These are phyloP conservation scores for Parnassius apollo DNA, from an alignment of 2,888 invertebrate genomes.

Conservation along the genomic window DNA sequence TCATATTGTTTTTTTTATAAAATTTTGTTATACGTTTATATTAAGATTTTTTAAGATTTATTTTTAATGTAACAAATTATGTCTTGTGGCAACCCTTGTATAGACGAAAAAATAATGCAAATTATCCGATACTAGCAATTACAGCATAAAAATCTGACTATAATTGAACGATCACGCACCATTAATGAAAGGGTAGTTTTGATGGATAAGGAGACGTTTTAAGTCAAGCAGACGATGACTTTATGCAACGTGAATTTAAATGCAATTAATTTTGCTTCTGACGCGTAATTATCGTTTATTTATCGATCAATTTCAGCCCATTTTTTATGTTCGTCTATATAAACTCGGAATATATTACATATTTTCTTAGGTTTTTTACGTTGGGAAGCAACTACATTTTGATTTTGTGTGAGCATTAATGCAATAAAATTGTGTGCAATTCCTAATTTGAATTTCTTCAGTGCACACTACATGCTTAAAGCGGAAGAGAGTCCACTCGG, in stretches of 20 bases:
- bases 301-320: slow-evolving; percentile 16
- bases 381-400: background rate
- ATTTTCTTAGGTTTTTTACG: background rate
- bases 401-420: background rate
- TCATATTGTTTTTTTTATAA: too few species aligned
- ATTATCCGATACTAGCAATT: slow-evolving; percentile 24
- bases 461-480: slow-evolving; percentile 32
- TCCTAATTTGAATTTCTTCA: slow-evolving; percentile 11
- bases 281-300: slow-evolving; percentile 16
- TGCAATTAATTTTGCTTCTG: slow-evolving; percentile 25
- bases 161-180: slow-evolving; percentile 27
- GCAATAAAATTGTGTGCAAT: slow-evolving; percentile 1
- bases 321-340: slow-evolving; percentile 8
- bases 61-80: background rate
- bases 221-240: slow-evolving; percentile 21
- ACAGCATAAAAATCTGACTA: slow-evolving; percentile 25
- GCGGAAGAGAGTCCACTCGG: slow-evolving; percentile 64
- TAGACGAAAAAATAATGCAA: slow-evolving; percentile 20
- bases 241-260: slow-evolving; percentile 22
- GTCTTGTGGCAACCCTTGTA: slow-evolving; percentile 4
- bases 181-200: slow-evolving; percentile 25
- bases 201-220: slow-evolving; percentile 23
- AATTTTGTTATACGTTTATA: too few species aligned
- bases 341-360: background rate
- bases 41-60: background rate